Percentiles rank a stretch among this genome's conserved stretches.
These are phyloP conservation scores for Drosophila kokeensis DNA, from an alignment of 2,888 invertebrate genomes.

Conservation along the genomic window DNA sequence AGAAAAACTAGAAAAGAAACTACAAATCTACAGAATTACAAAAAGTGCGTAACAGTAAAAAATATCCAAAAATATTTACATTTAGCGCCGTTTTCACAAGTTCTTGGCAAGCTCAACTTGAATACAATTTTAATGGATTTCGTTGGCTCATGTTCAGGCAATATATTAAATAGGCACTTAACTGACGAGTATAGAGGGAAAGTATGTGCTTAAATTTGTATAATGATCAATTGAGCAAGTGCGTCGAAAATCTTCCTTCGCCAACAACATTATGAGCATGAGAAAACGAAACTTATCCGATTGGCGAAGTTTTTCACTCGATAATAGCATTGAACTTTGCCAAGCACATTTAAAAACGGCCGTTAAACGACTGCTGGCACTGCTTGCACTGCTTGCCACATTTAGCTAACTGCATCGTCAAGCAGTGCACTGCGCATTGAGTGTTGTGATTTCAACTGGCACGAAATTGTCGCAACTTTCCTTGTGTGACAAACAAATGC, in stretches of 20 bases:
- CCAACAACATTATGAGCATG: not conserved
- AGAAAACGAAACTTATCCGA: not conserved
- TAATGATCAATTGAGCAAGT: not conserved
- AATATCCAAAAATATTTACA: not conserved
- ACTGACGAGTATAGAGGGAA: not conserved
- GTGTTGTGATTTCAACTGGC: not conserved
- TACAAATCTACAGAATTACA: slow-evolving; percentile 19
- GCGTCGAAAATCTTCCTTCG: not conserved
- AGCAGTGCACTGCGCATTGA: slow-evolving; percentile 13
- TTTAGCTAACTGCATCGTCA: not conserved
- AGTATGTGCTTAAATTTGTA: not conserved
- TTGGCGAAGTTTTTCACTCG: not conserved
- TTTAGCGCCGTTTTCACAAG: not conserved
- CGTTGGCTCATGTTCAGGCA: not conserved
- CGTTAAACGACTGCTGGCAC: slow-evolving; percentile 1
- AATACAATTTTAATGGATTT: not conserved
- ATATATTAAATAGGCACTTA: not conserved
- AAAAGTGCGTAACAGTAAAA: slow-evolving; percentile 10
- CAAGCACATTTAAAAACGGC: not conserved
- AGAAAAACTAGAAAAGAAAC: slow-evolving; percentile 40
- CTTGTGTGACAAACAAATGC: not conserved
- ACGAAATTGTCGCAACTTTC: not conserved
- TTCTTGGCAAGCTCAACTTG: not conserved
- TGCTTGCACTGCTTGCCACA: slow-evolving; percentile 24
- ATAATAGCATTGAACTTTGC: not conserved